Evolutionary conservation across 2,113 vertebrate genomes (phyloP).

Genomic region (Pterophyllum scalare): DNA sequence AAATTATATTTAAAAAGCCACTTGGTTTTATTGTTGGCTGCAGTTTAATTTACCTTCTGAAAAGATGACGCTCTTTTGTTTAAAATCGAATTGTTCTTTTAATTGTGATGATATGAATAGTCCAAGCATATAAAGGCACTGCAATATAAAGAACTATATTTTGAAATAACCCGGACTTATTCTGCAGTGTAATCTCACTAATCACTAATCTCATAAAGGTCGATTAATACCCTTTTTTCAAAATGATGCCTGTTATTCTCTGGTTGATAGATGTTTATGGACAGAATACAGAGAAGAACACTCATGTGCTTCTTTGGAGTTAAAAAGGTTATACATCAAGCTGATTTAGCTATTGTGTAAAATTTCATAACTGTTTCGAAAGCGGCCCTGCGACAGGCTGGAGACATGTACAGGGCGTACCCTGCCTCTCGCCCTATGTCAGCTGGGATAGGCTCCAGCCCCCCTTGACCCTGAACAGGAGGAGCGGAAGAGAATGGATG

Average conservation of each 20-base stretch:
- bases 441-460: no score
- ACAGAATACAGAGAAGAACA: neutral
- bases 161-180: neutral
- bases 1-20: neutral
- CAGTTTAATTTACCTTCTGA: neutral
- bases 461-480: no score
- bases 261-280: neutral
- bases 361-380: conserved; percentile 10
- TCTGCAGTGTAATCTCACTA: conserved; percentile 5
- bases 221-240: conserved; percentile 23
- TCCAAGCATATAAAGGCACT: neutral
- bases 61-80: neutral
- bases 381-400: no score
- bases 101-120: neutral
- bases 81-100: neutral
- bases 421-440: no score
- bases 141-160: neutral
- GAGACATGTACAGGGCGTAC: no score
- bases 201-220: conserved; percentile 31
- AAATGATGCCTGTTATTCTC: neutral
- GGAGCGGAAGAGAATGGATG: no score
- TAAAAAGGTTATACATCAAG: neutral
- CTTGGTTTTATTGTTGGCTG: neutral
- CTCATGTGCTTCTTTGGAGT: neutral
- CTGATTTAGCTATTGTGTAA: neutral